Conservation (phyloP, 2,113 vertebrate species). For the Oreocharis arfaki region DNA sequence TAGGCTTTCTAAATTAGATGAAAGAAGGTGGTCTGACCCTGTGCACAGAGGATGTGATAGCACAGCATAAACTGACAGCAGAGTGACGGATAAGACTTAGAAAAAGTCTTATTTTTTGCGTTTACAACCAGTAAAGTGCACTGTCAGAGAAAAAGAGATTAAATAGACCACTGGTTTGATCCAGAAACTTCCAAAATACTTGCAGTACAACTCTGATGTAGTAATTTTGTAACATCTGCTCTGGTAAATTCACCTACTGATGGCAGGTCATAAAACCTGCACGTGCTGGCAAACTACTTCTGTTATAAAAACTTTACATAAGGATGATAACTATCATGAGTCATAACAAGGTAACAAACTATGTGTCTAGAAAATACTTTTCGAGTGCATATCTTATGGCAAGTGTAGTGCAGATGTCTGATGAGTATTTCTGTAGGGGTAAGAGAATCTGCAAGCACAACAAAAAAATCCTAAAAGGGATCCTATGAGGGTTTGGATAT, state of each 20-base stretch:
- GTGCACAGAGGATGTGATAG: background rate
- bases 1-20: slow-evolving; percentile 3
- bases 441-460: background rate
- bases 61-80: background rate
- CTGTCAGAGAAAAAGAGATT: background rate
- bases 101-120: background rate
- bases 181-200: background rate
- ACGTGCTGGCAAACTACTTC: background rate
- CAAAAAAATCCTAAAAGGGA: background rate
- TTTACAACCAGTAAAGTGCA: background rate
- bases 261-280: background rate
- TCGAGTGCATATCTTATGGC: background rate
- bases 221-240: background rate
- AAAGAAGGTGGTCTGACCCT: background rate
- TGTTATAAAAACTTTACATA: background rate
- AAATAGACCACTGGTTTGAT: background rate
- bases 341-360: background rate
- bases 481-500: background rate
- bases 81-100: background rate
- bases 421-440: background rate
- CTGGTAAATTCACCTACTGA: background rate
- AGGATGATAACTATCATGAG: background rate
- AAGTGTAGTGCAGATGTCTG: background rate
- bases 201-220: background rate
- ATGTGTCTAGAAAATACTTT: background rate